Percentiles rank a stretch among this genome's conserved stretches.
These are phyloP conservation scores for Busarellus nigricollis DNA, from an alignment of 2,797 vertebrate species.

Conservation along the genomic window DNA sequence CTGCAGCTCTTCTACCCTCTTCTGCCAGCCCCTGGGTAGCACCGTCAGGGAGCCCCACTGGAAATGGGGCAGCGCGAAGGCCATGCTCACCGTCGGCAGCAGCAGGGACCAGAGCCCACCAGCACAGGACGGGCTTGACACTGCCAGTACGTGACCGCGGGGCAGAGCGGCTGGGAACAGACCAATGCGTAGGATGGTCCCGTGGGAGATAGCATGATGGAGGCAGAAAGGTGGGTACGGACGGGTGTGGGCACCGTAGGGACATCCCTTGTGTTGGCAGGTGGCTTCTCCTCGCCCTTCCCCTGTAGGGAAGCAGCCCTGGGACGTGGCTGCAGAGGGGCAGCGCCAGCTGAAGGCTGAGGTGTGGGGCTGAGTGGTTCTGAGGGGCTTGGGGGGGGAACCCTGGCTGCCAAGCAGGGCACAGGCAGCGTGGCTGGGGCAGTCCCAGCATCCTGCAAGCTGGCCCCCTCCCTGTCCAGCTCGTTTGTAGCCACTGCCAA, in stretches of 20 bases:
- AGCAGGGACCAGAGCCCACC: background rate
- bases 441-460: background rate
- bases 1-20: background rate
- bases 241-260: accelerated
- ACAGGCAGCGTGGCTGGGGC: background rate
- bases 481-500: background rate
- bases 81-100: accelerated
- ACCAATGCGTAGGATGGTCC: accelerated
- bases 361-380: background rate
- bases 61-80: background rate
- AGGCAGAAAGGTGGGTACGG: background rate
- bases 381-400: background rate
- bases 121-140: accelerated
- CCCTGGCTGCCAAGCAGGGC: background rate
- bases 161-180: background rate
- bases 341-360: background rate
- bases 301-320: accelerated
- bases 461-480: background rate
- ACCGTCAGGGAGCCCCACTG: background rate
- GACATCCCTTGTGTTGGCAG: background rate
- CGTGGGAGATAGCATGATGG: background rate
- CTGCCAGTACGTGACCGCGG: accelerated
- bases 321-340: background rate
- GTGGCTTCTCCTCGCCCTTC: background rate
- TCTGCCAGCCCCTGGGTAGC: accelerated